Evolutionary conservation across 2,888 invertebrate species (phyloP), one percentile per base, ranked within the genome.

Genomic region (Scaeva pyrastri): DNA sequence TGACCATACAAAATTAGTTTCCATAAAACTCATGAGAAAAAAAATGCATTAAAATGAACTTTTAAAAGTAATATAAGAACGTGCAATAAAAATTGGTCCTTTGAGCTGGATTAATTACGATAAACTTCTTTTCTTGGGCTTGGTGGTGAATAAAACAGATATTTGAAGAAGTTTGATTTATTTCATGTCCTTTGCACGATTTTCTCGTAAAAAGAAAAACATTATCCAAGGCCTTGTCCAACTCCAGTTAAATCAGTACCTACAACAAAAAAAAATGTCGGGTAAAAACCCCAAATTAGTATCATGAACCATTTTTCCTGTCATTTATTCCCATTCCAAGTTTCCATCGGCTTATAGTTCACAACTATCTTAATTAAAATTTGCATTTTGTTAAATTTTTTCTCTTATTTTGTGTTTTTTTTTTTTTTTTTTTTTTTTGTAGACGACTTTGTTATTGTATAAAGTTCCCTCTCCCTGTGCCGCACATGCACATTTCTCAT

Each of bases 281-380:
- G 4, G n/a, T 52, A 23, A 72, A 60, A 66, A 60, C 70, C 26
- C 80, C 50, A 79, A 85, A 75, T 80, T 75, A 80, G 80, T 71
- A 56, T 56, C 55, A 45, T 48, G 56, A 50, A 48, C 19, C 45
- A 58, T 58, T 79, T 74, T 70, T 50, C n/a, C n/a, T 23, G 45
- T 66, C 66, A 58, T 76, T 56, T 31, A 31, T 1, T 36, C 43
- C 31, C 74, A 50, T 36, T 31, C 26, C 26, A 56, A 56, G 56
- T 60, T 36, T 66, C 16, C 48, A 41, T 23, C 50, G 64, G 74
- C 73, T 82, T 86, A 78, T 23, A 78, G 77, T 86, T 86, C 58
- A 50, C 70, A 86, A 86, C 86, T 86, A 86, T 86, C 81, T 86
- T 86, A 82, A 86, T 86, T 86, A 86, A 82, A 86, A 86, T 86